Conservation (phyloP, 2,797 vertebrate species). For the Acrocephalus scirpaceus region DNA sequence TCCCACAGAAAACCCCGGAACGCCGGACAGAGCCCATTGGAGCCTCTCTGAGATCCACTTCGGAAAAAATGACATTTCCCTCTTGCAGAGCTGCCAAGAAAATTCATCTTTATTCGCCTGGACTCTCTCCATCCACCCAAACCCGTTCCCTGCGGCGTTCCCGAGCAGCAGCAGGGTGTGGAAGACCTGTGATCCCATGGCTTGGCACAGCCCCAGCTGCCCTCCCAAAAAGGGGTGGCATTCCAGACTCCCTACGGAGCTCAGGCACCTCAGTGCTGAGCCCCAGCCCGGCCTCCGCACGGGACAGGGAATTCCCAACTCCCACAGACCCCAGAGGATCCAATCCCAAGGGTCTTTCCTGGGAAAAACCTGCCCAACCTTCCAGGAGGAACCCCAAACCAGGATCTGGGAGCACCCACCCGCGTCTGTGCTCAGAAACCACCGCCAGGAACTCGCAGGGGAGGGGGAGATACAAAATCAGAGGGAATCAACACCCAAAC, state of each 20-base stretch:
- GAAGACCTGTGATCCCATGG: fast-evolving
- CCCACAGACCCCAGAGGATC: not conserved
- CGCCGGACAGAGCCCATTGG: fast-evolving
- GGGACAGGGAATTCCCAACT: not conserved
- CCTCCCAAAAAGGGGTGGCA: not conserved
- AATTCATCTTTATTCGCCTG: not conserved
- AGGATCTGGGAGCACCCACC: not conserved
- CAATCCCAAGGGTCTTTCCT: not conserved
- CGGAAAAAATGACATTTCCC: not conserved
- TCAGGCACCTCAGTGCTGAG: not conserved
- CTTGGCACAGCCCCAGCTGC: not conserved
- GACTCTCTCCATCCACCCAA: not conserved
- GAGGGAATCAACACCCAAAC: slow-evolving; percentile 42
- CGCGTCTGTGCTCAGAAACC: slow-evolving; percentile 15
- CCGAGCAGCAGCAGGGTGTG: not conserved
- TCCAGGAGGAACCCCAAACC: not conserved
- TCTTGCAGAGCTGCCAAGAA: not conserved
- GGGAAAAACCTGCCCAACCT: not conserved
- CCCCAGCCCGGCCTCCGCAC: not conserved
- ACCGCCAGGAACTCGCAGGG: not conserved
- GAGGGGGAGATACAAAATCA: slow-evolving; percentile 28
- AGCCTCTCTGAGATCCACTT: not conserved
- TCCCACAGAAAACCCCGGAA: fast-evolving
- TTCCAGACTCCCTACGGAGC: not conserved
- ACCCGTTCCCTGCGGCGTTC: not conserved